Base-by-base conservation (phyloP, 2,888 invertebrate genomes). In the Operophtera brumata region DNA sequence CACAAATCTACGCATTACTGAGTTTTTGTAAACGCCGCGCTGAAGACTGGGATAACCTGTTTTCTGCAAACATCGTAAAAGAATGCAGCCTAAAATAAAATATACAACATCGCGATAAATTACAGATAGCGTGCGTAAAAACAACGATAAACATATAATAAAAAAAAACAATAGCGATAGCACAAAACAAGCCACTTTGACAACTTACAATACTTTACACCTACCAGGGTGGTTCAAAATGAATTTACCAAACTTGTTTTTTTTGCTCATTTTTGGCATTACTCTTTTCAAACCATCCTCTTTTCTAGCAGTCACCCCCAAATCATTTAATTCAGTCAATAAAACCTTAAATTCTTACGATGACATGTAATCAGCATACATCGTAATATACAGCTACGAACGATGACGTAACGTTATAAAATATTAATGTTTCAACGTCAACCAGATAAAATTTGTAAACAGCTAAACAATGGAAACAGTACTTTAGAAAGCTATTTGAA, bases 401-500 rank as follows among this genome's bases (percentile, higher is more conserved):
- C 59, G 55, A 57, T 61, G 64, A 69, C 65, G 67, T 72, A 66
- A 69, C 71, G 66, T 83, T 78, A 81, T 86, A 86, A 85, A 87
- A 87, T 87, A 86, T n/a, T n/a, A n/a, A n/a, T 83, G 57, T 73
- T 81, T 69, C 68, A 86, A 83, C 80, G 75, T 70, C 81, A 87
- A 87, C 86, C 82, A 73, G 84, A 87, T 89, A 89, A 80, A 89
- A 82, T 89, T 86, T 88, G 78, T 81, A 80, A 79, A 82, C 71
- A 79, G 74, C 81, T 82, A 88, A 82, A 82, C 79, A 78, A 77
- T 78, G 61, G 67, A 74, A 76, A 71, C 69, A 67, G 73, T 71
- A 71, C 66, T 78, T 72, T 71, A 74, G 75, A 77, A 77, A 77
- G 62, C 70, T 73, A 71, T 30, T 70, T 72, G 65, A 72, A 73